A percentile compares a stretch with the other conserved stretches of the same genome.
Evolutionary conservation across 2,113 vertebrate species (phyloP).

Genomic region (Poeciliopsis turrubarensis): DNA sequence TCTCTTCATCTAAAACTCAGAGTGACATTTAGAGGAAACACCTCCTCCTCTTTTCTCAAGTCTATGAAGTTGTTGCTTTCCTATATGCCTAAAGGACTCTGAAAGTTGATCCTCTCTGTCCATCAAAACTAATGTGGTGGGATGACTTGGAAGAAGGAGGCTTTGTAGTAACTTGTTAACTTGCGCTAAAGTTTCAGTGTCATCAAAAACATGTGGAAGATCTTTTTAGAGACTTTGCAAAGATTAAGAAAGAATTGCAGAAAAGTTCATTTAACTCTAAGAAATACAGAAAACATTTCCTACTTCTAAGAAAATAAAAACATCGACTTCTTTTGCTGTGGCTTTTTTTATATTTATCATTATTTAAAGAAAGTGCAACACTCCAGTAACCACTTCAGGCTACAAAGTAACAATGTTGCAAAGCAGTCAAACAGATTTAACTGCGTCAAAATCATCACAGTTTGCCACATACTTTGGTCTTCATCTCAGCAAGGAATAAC

Average conservation of each 20-base stretch:
- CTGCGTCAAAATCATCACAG: slow-evolving; percentile 63
- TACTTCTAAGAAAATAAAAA: slow-evolving; percentile 15
- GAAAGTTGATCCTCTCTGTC: slow-evolving; percentile 57
- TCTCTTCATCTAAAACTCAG: slow-evolving; percentile 56
- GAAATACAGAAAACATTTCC: background rate
- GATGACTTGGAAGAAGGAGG: background rate
- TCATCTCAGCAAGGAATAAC: slow-evolving; percentile 67
- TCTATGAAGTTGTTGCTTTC: slow-evolving; percentile 38
- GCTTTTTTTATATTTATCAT: background rate
- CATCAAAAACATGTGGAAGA: background rate
- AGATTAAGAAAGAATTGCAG: background rate
- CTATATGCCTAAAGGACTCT: slow-evolving; percentile 37
- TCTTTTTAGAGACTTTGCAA: background rate
- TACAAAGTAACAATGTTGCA: slow-evolving; percentile 38
- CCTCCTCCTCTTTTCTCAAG: slow-evolving; percentile 48
- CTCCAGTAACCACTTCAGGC: slow-evolving; percentile 37
- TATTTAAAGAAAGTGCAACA: slow-evolving; percentile 26
- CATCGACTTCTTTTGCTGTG: background rate
- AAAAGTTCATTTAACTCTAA: background rate
- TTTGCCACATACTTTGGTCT: slow-evolving; percentile 62
- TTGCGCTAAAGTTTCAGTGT: background rate
- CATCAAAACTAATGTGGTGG: slow-evolving; percentile 24
- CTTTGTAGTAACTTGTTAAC: slow-evolving; percentile 8
- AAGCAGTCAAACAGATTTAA: slow-evolving; percentile 60
- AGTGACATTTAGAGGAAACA: slow-evolving; percentile 70